Base-by-base conservation (phyloP, 2,888 invertebrate species). In the Parasteatoda lunata region DNA sequence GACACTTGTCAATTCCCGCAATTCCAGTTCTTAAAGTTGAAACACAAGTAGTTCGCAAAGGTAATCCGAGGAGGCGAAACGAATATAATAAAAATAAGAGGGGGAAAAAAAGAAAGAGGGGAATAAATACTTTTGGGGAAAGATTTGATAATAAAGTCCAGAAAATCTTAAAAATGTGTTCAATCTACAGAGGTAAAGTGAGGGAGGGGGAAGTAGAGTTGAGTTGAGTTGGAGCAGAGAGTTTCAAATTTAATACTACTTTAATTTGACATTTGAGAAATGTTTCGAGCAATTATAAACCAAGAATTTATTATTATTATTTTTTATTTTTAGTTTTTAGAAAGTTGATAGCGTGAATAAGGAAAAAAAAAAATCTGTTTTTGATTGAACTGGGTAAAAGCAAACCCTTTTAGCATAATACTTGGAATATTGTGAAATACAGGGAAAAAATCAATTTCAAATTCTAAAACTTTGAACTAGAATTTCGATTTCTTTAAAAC, bases 241-340 rank as follows among this genome's bases (percentile, higher is more conserved):
- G 77, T 52, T 69, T 77, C 54, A 77, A 59, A 48, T 72, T 66
- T 77, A 65, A 77, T 70, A 71, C 71, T 81, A 66, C 68, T 84
- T 78, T 84, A 84, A 84, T 84, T 78, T 84, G 84, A 84, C 84
- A 73, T 78, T 54, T 78, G 78, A 73, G 84, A 73, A 75, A 78
- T 78, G 77, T 78, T 73, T 84, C 78, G 48, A 78, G 77, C 73
- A 84, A 84, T 84, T 84, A 84, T 68, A 68, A 52, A 51, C 54
- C 9, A 59, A 84, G 78, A 84, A 47, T 84, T 82, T 65, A 11
- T 48, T 52, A 30, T 70, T 76, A 47, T 69, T 66, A 49, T 77
- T 65, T 47, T 51, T 30, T 59, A 59, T 48, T 30, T 30, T 30
- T 30, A 30, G 30, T 30, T 30, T 48, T 83, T 15, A 9, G 51